These are phyloP conservation scores for Cephus pygmeus DNA, from an alignment of 2,888 invertebrate species.

Conservation along the genomic window DNA sequence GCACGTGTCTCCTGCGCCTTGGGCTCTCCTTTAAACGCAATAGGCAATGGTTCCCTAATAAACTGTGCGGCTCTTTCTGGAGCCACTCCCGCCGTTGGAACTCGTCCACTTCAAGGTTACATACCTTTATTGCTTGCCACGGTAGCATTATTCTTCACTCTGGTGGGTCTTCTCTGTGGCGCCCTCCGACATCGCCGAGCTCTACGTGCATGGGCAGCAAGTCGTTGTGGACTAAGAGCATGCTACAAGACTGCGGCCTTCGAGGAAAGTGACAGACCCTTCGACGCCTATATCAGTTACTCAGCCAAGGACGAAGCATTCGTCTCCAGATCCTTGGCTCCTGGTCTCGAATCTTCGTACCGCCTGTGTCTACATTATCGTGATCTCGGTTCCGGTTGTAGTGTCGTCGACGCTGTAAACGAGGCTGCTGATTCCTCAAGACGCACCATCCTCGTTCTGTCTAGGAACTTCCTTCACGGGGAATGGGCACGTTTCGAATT, in stretches of 20 bases:
- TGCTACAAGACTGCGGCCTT: constrained; percentile 83
- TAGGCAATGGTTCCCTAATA: constrained; percentile 72
- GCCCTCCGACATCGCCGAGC: constrained; percentile 83
- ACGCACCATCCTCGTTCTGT: constrained; percentile 85
- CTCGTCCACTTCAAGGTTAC: constrained; percentile 82
- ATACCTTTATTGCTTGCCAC: constrained; percentile 80
- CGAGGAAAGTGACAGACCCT: constrained; percentile 83
- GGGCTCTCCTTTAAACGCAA: constrained; percentile 77
- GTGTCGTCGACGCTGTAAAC: constrained; percentile 88
- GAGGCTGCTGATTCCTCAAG: constrained; percentile 89
- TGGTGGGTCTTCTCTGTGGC: constrained; percentile 78
- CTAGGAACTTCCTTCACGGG: constrained; percentile 88
- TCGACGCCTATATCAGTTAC: constrained; percentile 93
- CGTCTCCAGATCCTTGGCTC: constrained; percentile 85
- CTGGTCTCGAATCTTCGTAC: constrained; percentile 84
- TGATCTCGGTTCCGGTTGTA: constrained; percentile 85
- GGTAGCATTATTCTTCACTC: constrained; percentile 79
- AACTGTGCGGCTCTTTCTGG: constrained; percentile 77
- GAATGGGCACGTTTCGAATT: constrained; percentile 94
- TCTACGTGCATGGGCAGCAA: constrained; percentile 83
- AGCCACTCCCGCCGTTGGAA: constrained; percentile 77
- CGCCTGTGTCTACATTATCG: constrained; percentile 87
- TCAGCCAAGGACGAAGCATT: constrained; percentile 89
- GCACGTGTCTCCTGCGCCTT: constrained; percentile 77
- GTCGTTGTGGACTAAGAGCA: constrained; percentile 82